These are phyloP conservation scores for Chondrilla cf. caribensis DNA, from an alignment of 37 sponge, comb jelly and placozoan species.

Conservation along the genomic window DNA sequence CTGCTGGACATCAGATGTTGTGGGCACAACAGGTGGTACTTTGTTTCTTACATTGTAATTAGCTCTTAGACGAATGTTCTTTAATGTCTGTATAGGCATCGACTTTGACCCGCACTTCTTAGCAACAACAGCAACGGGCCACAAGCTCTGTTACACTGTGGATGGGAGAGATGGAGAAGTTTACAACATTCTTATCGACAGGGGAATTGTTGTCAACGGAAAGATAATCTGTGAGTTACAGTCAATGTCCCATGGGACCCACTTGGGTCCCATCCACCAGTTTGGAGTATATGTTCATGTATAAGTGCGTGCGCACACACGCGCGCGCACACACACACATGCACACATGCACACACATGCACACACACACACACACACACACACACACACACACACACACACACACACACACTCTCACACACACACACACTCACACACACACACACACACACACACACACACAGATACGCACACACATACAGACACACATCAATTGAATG, in stretches of 20 bases:
- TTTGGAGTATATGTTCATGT: too few species aligned
- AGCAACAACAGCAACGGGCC: neutral
- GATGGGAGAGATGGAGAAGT: slow-evolving; percentile 4
- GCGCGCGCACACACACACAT: neutral
- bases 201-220: neutral
- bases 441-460: slow-evolving; percentile 15
- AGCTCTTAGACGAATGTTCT: too few species aligned
- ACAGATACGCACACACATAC: too few species aligned
- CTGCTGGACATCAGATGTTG: too few species aligned
- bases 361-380: slow-evolving; percentile 25
- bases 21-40: too few species aligned
- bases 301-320: too few species aligned
- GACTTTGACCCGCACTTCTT: neutral
- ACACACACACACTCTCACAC: slow-evolving; percentile 29
- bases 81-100: neutral
- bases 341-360: slow-evolving; percentile 2
- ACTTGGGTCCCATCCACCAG: too few species aligned
- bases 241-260: neutral
- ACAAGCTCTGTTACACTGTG: neutral
- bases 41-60: too few species aligned
- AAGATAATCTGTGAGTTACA: neutral
- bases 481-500: too few species aligned
- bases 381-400: slow-evolving; percentile 26
- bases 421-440: slow-evolving; percentile 32
- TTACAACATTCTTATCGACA: neutral